Base-by-base conservation (phyloP, 2,888 invertebrate genomes). In the Bruchidius siliquastri region DNA sequence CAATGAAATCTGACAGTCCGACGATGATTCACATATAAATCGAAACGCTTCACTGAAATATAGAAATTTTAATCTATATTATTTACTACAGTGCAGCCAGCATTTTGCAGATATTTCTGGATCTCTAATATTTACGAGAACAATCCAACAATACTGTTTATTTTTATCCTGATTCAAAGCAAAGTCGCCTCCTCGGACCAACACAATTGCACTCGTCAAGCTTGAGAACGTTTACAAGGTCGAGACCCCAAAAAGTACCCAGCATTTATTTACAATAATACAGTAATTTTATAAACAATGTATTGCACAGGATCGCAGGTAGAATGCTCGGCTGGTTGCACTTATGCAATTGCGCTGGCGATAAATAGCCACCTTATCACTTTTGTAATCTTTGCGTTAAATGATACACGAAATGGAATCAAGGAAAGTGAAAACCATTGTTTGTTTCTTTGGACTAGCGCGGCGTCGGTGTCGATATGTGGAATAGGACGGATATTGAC, bases 361-460 rank as follows among this genome's bases (percentile, higher is more conserved):
- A 78, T 78, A 81, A 80, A 80, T 80, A 79, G 77, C 76, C 73
- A 77, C 78, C 76, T 81, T 82, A 80, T 81, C 79, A 80, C 74
- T 82, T 78, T 80, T 77, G 82, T 78, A 81, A 82, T 81, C 81
- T 81, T 79, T 76, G 74, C 76, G 76, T 78, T 82, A 81, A 83
- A 80, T 80, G 82, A 84, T 83, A 83, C 80, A 82, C 79, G 82
- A 84, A 84, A 83, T 80, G 81, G 82, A 84, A 81, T 82, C 85
- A 85, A 85, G 85, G 85, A 85, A 84, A 85, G 84, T 84, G 85
- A 85, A 85, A 85, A 84, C 84, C 78, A 84, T 84, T 84, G 84
- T 84, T 83, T 84, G 79, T 75, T 77, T 79, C 78, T 79, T 78
- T 79, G 78, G 76, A 26, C 70, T 26, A 2, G 26, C 26, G 26